Evolutionary conservation across 2,113 vertebrate species (phyloP), one percentile per base, ranked within the genome.

Genomic region (Zingel zingel): DNA sequence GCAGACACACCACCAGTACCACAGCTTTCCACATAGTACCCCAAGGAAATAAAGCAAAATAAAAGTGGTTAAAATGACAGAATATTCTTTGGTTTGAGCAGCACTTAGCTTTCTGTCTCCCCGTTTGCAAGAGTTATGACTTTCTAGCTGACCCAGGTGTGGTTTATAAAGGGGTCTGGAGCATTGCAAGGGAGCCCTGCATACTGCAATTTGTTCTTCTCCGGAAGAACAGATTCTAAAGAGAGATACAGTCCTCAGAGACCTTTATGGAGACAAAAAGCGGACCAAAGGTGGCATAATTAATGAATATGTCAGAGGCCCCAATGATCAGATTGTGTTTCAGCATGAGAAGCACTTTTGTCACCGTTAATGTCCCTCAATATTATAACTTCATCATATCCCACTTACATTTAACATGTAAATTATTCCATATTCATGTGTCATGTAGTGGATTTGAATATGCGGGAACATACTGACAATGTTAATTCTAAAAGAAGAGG

Each of bases 221-320:
- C 63, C 14, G 65, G 43, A 53, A 81, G 67, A 85, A 87, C 36
- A 83, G 94, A 94, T 94, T 86, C 23, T 33, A 86, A 84, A 76
- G 25, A 56, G 74, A 87, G 93, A 93, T 92, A 94, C 33, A 84
- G 72, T 27, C 39, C 39, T 43, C 71, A 64, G 85, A 92, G 95
- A 96, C 95, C 94, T 95, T 96, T 95, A 89, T 84, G 85, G 81
- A 93, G 89, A 95, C 94, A 95, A 95, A 94, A 90, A 79, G 77
- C 13, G 1, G 86, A 88, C 61, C 89, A 94, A 90, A 94, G 92
- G 92, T 87, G 83, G 75, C 66, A 91, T 90, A 89, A 93, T 92
- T 89, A 91, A 72, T 25, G 18, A 81, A 67, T 81, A 47, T 72
- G 82, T 87, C 66, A 82, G 72, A 72, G 58, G 69, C 12, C 62